Evolutionary conservation across 1,140 invertebrate species (phyloP), one percentile per base, ranked within the genome.

Genomic region (Hestina assimilis): DNA sequence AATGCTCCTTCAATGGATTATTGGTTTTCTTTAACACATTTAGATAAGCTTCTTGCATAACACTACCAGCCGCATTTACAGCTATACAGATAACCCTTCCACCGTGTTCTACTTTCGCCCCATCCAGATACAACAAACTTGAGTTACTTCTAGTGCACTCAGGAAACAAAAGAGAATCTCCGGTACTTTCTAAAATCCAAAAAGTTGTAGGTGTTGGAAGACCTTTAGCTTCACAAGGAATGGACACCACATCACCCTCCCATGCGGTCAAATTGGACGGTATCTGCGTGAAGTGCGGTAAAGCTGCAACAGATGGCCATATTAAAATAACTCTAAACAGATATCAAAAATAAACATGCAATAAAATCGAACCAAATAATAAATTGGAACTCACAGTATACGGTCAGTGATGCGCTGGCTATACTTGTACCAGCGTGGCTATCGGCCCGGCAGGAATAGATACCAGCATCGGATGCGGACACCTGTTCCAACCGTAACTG

Each of bases 191-290:
- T 59, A 96, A 92, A 59, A 95, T 92, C 97, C 97, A 98, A 31
- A 97, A 91, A 12, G 97, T 94, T 62, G 95, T 95, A 0, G 96
- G 96, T 9, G 92, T 90, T 5, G 97, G 97, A 86, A 98, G 95
- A 6, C 97, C 97, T 63, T 94, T 95, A 1, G 96, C 96, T 40
- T 93, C 91, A 82, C 97, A 99, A 41, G 95, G 93, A 75, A 99
- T 96, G 62, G 95, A 93, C 0, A 96, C 95, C 33, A 92, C 92
- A 77, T 95, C 92, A 12, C 95, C 95, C 46, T 93, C 91, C 51
- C 96, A 89, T 60, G 95, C 93, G 47, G 94, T 95, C 51, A 95
- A 90, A 89, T 98, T 96, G 60, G 93, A 91, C 4, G 97, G 97
- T 74, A 95, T 94, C 75, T 94, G 93, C 59, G 94, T 92, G 82